These are phyloP conservation scores for Lophochroa leadbeateri DNA, from an alignment of 2,113 vertebrate genomes.

Conservation along the genomic window DNA sequence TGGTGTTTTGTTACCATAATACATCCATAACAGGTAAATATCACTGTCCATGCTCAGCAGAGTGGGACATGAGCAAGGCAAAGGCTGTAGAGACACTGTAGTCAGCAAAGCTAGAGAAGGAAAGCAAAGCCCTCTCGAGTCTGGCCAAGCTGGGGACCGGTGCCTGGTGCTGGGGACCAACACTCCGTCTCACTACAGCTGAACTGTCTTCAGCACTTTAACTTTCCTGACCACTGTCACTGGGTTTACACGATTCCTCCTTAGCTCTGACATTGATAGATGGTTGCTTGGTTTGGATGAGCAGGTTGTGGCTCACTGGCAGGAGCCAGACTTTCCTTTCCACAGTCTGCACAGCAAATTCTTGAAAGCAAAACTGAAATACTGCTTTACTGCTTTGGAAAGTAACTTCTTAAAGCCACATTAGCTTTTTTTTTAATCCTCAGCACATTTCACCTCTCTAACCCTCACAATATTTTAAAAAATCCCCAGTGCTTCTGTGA, in stretches of 20 bases:
- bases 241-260: neutral
- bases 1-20: neutral
- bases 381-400: conserved; percentile 1
- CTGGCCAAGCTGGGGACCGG: neutral
- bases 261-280: neutral
- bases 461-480: conserved; percentile 23
- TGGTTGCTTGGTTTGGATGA: neutral
- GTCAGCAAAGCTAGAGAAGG: neutral
- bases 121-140: neutral
- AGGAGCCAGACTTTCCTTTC: neutral
- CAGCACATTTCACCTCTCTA: conserved; percentile 32
- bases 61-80: neutral
- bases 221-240: neutral
- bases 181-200: neutral
- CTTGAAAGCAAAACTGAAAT: conserved; percentile 1
- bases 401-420: conserved; percentile 24
- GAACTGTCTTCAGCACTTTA: neutral
- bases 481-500: neutral
- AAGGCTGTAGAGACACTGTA: neutral
- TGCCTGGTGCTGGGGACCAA: accelerated
- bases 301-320: neutral
- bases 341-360: neutral
- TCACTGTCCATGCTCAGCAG: neutral
- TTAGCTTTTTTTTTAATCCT: neutral
- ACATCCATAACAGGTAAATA: neutral